Evolutionary conservation across 2,113 vertebrate genomes (phyloP), one percentile per base, ranked within the genome.

Genomic region (Eretmodus cyanostictus): DNA sequence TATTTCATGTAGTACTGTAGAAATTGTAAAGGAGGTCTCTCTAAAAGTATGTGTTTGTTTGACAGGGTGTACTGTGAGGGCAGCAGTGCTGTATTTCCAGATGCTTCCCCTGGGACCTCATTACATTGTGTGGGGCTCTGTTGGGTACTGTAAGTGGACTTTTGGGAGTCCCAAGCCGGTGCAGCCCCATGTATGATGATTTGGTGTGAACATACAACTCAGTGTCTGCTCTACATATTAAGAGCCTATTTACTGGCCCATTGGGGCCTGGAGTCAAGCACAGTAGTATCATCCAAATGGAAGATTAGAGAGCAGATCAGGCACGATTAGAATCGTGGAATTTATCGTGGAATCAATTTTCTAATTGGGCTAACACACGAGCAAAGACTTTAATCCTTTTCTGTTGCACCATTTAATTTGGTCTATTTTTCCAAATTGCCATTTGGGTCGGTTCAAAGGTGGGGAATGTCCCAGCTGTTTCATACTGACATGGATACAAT

Each of bases 291-390:
- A 63, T 85, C 81, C 85, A 88, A 94, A 91, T 84, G 80, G 86
- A 91, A 92, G 91, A 96, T 95, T 95, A 96, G 90, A 91, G 86
- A 86, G 83, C 86, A 92, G 94, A 95, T 95, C 88, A 93, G 89
- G 91, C 91, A 73, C 82, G 81, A 93, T 93, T 95, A 87, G 86
- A 94, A 84, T 86, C 61, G 47, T 63, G 85, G 87, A 93, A 90
- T 22, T 22, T 22, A 84, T 86, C 61, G 47, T 63, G 85, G 87
- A 93, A 90, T 22, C 83, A 49, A 68, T 91, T 93, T 89, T 49
- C 80, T 88, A 91, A 93, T 59, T 87, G 88, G 80, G 66, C 81
- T 54, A 91, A 87, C 81, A 85, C 80, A 66, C 27, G 49, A 86
- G 45, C 14, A 76, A 42, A 55, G 53, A 82, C 78, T 63, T 38